Evolutionary conservation across 2,113 vertebrate genomes (phyloP).

Genomic region (Arvicanthis niloticus): DNA sequence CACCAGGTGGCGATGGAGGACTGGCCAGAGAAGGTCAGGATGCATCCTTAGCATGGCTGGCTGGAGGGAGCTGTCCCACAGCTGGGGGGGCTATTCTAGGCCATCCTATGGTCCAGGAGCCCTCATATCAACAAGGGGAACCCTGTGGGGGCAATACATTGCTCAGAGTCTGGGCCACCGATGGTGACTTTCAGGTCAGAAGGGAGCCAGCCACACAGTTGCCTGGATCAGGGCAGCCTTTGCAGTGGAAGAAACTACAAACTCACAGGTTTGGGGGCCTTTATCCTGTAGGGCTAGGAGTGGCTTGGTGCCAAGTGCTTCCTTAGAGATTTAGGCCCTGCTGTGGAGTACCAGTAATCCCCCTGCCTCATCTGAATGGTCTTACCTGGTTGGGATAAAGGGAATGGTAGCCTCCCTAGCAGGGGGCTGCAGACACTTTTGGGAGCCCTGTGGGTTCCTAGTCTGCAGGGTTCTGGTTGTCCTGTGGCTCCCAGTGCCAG

Average conservation of each 20-base stretch:
- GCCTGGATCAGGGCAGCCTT: background rate
- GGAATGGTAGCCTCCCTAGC: background rate
- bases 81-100: background rate
- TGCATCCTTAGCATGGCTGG: accelerated
- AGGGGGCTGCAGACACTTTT: background rate
- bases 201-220: background rate
- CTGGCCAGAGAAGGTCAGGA: background rate
- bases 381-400: background rate
- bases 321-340: background rate
- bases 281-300: background rate
- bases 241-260: background rate
- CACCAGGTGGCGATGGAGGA: constrained; percentile 75
- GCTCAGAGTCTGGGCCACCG: background rate
- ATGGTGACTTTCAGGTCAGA: accelerated
- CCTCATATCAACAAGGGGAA: accelerated
- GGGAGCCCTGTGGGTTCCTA: background rate
- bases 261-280: accelerated
- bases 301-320: accelerated
- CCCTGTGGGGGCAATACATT: accelerated
- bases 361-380: too few species aligned
- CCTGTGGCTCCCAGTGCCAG: background rate
- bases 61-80: background rate
- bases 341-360: background rate
- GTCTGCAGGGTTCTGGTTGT: too few species aligned
- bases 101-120: background rate